Evolutionary conservation across 2,888 invertebrate genomes (phyloP).

Genomic region (Drosophila fulvimacula): DNA sequence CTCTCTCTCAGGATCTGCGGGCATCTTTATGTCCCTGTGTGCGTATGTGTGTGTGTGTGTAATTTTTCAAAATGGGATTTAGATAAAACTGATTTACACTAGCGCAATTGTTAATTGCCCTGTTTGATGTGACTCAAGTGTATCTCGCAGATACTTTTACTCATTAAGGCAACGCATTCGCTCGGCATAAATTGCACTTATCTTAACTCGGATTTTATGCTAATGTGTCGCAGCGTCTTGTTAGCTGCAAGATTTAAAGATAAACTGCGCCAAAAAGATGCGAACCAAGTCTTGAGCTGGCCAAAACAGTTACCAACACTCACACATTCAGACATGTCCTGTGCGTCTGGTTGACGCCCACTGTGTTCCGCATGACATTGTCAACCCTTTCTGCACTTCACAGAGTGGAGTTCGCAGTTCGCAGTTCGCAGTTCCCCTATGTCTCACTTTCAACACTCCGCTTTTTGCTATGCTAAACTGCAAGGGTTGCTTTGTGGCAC

Average conservation of each 20-base stretch:
- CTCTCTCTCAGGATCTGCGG: slow-evolving; percentile 34
- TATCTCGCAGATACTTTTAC: slow-evolving; percentile 46
- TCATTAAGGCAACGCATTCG: slow-evolving; percentile 49
- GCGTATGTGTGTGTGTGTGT: slow-evolving; percentile 29
- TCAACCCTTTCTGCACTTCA: slow-evolving; percentile 50
- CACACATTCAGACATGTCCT: slow-evolving; percentile 7
- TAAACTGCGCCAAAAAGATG: slow-evolving; percentile 51
- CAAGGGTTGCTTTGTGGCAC: slow-evolving; percentile 58
- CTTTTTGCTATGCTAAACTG: slow-evolving; percentile 26
- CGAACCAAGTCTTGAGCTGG: slow-evolving; percentile 43
- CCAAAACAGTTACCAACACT: slow-evolving; percentile 33
- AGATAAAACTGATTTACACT: slow-evolving; percentile 74
- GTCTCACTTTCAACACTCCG: neutral
- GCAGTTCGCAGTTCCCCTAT: slow-evolving; percentile 7
- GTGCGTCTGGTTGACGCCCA: slow-evolving; percentile 57
- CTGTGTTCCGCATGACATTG: slow-evolving; percentile 26
- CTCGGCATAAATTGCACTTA: slow-evolving; percentile 56
- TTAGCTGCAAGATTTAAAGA: slow-evolving; percentile 62
- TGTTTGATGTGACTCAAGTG: slow-evolving; percentile 20
- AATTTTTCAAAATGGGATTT: slow-evolving; percentile 70
- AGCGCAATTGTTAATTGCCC: slow-evolving; percentile 68
- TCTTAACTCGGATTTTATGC: slow-evolving; percentile 82
- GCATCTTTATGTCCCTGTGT: neutral
- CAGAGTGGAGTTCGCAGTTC: neutral
- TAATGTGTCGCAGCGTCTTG: slow-evolving; percentile 79